Evolutionary conservation across 2,113 vertebrate species (phyloP).

Genomic region (Pyxicephalus adspersus): DNA sequence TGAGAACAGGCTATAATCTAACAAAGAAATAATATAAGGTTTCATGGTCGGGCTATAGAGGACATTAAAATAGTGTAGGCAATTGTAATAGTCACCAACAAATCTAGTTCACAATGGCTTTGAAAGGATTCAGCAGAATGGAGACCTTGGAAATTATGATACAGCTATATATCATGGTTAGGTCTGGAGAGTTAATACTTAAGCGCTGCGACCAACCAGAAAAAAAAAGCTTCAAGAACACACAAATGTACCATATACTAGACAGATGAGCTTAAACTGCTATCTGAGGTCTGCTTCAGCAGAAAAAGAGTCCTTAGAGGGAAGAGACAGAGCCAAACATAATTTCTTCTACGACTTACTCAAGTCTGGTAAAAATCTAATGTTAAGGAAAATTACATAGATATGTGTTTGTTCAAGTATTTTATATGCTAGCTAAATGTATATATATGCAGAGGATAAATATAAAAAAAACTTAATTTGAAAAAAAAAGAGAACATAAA

Average conservation of each 20-base stretch:
- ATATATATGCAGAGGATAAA: no score
- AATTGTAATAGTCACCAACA: conserved; percentile 17
- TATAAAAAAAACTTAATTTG: no score
- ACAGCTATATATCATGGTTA: not conserved
- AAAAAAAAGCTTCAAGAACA: conserved; percentile 5
- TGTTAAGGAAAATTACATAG: not conserved
- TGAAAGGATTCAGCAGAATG: not conserved
- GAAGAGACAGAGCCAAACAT: not conserved
- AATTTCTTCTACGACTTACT: not conserved
- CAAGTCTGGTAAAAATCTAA: not conserved
- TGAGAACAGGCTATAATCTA: not conserved
- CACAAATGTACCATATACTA: conserved; percentile 27
- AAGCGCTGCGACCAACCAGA: not conserved
- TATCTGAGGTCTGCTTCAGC: conserved; percentile 2
- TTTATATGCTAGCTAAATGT: no score
- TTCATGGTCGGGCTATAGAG: not conserved
- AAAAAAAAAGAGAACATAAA: no score
- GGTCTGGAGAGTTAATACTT: not conserved
- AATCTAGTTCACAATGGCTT: conserved; percentile 6
- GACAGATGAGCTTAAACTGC: conserved; percentile 1
- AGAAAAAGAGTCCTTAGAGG: conserved; percentile 2
- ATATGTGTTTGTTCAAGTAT: not conserved
- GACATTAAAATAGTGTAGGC: not conserved
- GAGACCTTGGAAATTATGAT: not conserved
- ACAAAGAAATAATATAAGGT: not conserved